Percentiles rank a stretch among this genome's conserved stretches.
These are phyloP conservation scores for Micoletzkya japonica DNA, from an alignment of 2,888 invertebrate genomes.

Conservation along the genomic window DNA sequence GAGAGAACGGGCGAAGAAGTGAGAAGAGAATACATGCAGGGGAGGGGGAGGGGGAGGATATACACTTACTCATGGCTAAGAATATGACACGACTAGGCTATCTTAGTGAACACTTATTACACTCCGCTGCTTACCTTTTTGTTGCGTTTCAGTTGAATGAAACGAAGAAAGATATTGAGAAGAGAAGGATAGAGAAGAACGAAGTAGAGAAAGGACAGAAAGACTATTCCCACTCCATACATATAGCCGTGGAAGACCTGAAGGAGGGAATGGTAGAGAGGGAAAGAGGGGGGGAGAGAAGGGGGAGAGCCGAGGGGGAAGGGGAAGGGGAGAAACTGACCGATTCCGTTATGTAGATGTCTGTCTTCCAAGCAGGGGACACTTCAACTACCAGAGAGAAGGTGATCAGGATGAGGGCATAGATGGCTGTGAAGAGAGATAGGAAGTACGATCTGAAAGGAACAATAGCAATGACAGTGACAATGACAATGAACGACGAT, in stretches of 20 bases:
- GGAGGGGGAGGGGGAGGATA: too few relatives aligned
- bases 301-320: neutral
- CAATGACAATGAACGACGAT: too few relatives aligned
- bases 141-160: neutral
- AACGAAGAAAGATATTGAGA: neutral
- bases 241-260: neutral
- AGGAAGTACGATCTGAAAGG: slow-evolving; percentile 48
- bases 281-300: neutral
- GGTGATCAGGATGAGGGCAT: slow-evolving; percentile 56
- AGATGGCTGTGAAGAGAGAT: slow-evolving; percentile 53
- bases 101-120: too few relatives aligned
- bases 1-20: too few relatives aligned
- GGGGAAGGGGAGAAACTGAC: slow-evolving; percentile 32
- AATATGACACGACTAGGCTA: too few relatives aligned
- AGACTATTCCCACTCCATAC: neutral
- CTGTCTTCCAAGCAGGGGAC: slow-evolving; percentile 53
- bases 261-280: neutral
- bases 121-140: neutral
- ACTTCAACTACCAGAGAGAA: slow-evolving; percentile 56
- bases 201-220: neutral
- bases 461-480: too few relatives aligned
- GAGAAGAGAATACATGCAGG: too few relatives aligned
- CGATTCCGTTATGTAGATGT: slow-evolving; percentile 55
- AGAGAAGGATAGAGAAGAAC: neutral
- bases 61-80: too few relatives aligned